Evolutionary conservation across 2,888 invertebrate species (phyloP), one percentile per base, ranked within the genome.

Genomic region (Anticlea derivata): DNA sequence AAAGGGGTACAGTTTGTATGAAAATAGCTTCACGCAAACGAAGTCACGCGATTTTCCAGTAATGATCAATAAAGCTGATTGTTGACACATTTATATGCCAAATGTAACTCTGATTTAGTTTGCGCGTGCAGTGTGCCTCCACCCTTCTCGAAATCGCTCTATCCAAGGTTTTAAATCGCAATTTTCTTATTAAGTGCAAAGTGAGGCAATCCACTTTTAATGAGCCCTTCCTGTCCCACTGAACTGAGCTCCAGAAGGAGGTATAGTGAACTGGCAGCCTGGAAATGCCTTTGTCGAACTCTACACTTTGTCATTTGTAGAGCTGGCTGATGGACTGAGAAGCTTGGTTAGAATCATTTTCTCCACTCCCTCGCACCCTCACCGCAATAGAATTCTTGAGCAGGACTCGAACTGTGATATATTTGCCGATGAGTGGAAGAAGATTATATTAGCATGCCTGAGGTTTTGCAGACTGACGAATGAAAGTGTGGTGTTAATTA

Each of bases 161-260:
- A 64, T 62, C 66, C 65, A 63, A 67, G 63, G 69, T 73, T 66
- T 74, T 63, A 63, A 73, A 66, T 72, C 70, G 75, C 76, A 68
- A 74, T 73, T 77, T 78, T 75, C 73, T 77, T 75, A 72, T 72
- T 64, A 75, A 75, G 71, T 58, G 68, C 66, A 60, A 68, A 70
- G 69, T 67, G 73, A 75, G 79, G 77, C 78, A 75, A 81, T 81
- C 76, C 78, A 74, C 70, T 65, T 70, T 75, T 85, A 85, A 85
- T 83, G 84, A 84, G 83, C 70, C 65, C 70, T 55, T 61, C 59
- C 56, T 58, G 65, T 58, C 63, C 55, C 54, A 56, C 68, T 58
- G 73, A 73, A 74, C 68, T 57, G 73, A 70, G 70, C 74, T 31
- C n/a, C 31, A 41, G 41, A 31, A 17, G n/a, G 12, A 0, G 1